Base-by-base conservation (phyloP, 1,140 invertebrate species). In the Conopomorpha cramerella region DNA sequence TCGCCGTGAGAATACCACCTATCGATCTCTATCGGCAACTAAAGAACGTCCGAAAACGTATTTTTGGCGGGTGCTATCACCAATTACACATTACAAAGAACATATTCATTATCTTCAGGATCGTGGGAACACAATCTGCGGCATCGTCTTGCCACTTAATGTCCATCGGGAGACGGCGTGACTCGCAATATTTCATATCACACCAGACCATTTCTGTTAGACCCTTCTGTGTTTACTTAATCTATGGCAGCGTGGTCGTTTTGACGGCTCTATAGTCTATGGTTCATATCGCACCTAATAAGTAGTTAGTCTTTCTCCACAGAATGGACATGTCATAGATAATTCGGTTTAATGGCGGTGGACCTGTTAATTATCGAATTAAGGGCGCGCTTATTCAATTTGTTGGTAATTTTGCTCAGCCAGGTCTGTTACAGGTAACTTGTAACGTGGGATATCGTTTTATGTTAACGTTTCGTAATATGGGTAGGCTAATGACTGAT, bases 281-380 rank as follows among this genome's bases (percentile, higher is more conserved):
- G 51, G 61, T 39, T 54, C 4, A 41, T 43, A 47, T 57, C 51
- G 49, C 38, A 42, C 34, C 41, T 66, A 65, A 72, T 66, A 57
- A 63, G 58, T 58, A 62, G 67, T 65, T 68, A 64, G 55, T 53
- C 61, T 70, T 59, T 66, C 55, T 64, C 35, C 30, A 49, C 44
- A 46, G 51, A 66, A 55, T 63, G 62, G 66, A 65, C 58, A 47
- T 68, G 63, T 71, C 66, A 60, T 61, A 68, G 58, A 67, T 68
- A 68, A 72, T 72, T 72, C 55, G 54, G 62, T 68, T 66, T 72
- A 62, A 72, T 68, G 56, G 55, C 46, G 33, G 36, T n/a, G 36
- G 43, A 55, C 44, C 47, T 51, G 50, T 49, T 63, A 64, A 68
- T 71, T 68, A 71, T 64, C 60, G 57, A 64, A 72, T 72, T 68